A percentile compares a stretch with the other conserved stretches of the same genome.
phyloP scores from a whole-genome alignment of 2,113 vertebrate genomes.

The Rhagologus leucostigma region DNA sequence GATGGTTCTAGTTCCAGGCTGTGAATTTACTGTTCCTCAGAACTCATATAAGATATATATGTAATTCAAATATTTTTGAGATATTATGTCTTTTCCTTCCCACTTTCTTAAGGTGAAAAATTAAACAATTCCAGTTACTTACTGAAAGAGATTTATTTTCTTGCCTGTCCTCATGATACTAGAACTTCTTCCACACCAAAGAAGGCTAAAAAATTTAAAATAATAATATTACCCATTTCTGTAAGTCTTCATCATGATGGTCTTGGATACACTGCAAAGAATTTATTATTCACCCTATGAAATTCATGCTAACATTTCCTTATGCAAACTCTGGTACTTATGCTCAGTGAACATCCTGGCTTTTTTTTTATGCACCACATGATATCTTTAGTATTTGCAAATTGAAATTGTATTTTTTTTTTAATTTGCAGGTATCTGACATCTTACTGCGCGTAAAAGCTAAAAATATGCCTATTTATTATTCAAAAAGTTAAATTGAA shows the following conservation, averaged over 20 bases:
- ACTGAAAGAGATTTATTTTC: not conserved
- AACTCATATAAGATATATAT: not conserved
- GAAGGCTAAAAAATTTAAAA: slow-evolving; percentile 28
- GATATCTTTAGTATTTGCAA: not conserved
- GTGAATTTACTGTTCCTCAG: not conserved
- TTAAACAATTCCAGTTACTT: not conserved
- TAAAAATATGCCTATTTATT: not conserved
- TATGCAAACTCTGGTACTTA: not conserved
- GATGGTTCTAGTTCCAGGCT: not conserved
- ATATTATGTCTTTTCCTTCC: not conserved
- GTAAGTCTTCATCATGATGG: not conserved
- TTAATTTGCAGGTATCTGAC: not conserved
- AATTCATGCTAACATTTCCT: not conserved
- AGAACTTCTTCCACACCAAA: not conserved
- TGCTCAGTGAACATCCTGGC: not conserved
- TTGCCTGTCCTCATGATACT: not conserved
- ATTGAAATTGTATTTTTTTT: not conserved
- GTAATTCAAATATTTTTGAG: not conserved
- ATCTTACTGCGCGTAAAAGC: not conserved
- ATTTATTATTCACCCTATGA: not conserved
- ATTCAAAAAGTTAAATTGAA: not conserved
- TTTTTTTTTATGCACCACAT: not conserved
- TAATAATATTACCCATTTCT: not conserved
- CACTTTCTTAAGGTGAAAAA: not conserved
- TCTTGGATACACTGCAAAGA: not conserved